Base-by-base conservation (phyloP, 2,888 invertebrate genomes). In the Drosophila mulleri region DNA sequence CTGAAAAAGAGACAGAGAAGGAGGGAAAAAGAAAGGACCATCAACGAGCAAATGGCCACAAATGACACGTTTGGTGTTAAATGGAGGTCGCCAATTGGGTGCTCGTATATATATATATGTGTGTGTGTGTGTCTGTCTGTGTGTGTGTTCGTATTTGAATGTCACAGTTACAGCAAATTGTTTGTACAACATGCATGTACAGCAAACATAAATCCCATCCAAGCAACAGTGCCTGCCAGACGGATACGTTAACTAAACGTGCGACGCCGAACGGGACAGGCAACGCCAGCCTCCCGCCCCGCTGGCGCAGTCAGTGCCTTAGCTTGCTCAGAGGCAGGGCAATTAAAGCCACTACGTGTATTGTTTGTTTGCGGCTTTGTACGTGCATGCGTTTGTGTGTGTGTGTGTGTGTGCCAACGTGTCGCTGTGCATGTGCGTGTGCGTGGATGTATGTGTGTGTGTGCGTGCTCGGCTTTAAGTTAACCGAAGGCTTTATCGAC, bases 41-140 rank as follows among this genome's bases (percentile, higher is more conserved):
- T 41, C 82, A 71, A 62, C 69, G 70, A 67, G 69, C 75, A 87
- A 86, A 86, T 90, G 82, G 82, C 90, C 86, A 77, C 86, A 86
- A 86, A 86, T 90, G 88, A 89, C 86, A 86, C 89, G 89, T 89
- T 90, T 87, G 90, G 90, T 90, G 90, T 86, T 90, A 89, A 89
- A 89, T 89, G 88, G 89, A 89, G 85, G 85, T 90, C 88, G 89
- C 59, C 62, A 48, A 42, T 50, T 47, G 67, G n/a, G 48, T 18
- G 48, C 18, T 29, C 23, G 42, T 26, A 16, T 20, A 6, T 44
- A 14, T 32, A 37, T 44, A 6, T 45, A n/a, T 32, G 41, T 16
- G 3, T 23, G 44, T 23, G 20, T 20, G 20, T 59, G 32, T 59
- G 52, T n/a, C n/a, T 37, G 56, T 60, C 48, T 41, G 63, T 63